These are phyloP conservation scores for Eriocheir sinensis DNA, from an alignment of 1,140 invertebrate species.

Conservation along the genomic window DNA sequence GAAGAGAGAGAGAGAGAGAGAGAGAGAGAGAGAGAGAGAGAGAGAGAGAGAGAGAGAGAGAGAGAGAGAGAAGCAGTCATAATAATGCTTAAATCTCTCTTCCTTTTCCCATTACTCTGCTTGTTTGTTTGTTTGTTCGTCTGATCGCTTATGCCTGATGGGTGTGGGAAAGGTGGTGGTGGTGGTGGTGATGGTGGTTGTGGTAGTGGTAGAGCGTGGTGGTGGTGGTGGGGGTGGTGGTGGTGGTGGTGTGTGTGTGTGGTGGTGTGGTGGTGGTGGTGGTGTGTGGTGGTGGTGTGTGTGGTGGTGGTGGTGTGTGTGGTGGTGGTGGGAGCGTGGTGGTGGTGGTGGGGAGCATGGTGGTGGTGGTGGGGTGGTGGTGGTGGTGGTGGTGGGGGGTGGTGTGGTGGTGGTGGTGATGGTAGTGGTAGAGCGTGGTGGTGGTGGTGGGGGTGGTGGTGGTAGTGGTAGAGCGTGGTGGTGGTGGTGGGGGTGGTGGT, in stretches of 20 bases:
- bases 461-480: too few relatives aligned
- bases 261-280: not conserved
- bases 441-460: not conserved
- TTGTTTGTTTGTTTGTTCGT: not conserved
- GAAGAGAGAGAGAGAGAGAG: not conserved
- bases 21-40: constrained; percentile 12
- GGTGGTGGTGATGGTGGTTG: not conserved
- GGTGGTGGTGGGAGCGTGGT: too few relatives aligned
- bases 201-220: not conserved
- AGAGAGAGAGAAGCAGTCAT: not conserved
- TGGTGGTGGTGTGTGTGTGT: too few relatives aligned
- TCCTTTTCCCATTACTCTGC: not conserved
- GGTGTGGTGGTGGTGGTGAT: not conserved
- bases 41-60: not conserved
- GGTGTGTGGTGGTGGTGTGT: not conserved
- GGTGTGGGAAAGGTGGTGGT: not conserved
- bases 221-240: not conserved
- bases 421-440: not conserved
- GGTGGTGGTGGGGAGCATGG: not conserved
- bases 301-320: not conserved
- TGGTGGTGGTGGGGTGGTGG: too few relatives aligned
- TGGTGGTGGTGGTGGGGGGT: not conserved
- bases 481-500: not conserved
- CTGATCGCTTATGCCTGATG: not conserved
- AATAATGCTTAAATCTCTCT: not conserved